phyloP scores from a whole-genome alignment of 2,888 invertebrate species.

The Tryphoninae sp. region DNA sequence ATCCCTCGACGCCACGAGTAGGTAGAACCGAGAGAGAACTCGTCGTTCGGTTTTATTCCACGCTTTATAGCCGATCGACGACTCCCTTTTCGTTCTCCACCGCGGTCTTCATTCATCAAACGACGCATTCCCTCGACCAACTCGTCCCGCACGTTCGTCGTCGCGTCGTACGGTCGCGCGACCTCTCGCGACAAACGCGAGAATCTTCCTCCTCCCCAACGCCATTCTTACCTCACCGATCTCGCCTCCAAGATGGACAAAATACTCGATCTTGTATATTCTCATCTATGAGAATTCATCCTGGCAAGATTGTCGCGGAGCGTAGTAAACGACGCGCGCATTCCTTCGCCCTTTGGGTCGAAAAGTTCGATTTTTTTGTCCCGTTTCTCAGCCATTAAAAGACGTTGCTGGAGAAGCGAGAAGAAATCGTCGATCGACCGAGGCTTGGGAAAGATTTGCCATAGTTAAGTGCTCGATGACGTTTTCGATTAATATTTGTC shows the following conservation, averaged over 20 bases:
- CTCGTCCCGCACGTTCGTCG: constrained; percentile 55
- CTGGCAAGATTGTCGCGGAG: neutral
- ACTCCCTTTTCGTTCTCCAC: constrained; percentile 66
- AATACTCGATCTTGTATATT: constrained; percentile 47
- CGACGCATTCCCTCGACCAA: constrained; percentile 65
- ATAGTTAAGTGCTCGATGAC: too few relatives aligned
- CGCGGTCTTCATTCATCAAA: constrained; percentile 77
- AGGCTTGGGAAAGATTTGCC: too few relatives aligned
- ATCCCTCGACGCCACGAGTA: constrained; percentile 47
- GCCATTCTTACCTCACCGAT: neutral
- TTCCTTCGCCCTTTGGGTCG: constrained; percentile 64
- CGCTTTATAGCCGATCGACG: constrained; percentile 62
- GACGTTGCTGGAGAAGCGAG: neutral
- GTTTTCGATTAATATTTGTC: too few relatives aligned
- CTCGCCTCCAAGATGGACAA: constrained; percentile 35
- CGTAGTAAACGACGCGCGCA: constrained; percentile 59
- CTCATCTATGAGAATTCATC: constrained; percentile 61
- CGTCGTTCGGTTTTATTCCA: constrained; percentile 55
- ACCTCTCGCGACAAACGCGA: constrained; percentile 43
- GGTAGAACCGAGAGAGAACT: constrained; percentile 45
- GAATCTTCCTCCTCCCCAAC: constrained; percentile 9
- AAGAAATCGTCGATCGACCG: neutral
- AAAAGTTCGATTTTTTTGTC: constrained; percentile 50
- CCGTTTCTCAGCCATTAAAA: neutral
- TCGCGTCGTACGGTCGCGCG: constrained; percentile 40